A percentile compares a stretch with the other conserved stretches of the same genome.
phyloP scores from a whole-genome alignment of 1,140 invertebrate species.

The Thalassaphorura encarpata region DNA sequence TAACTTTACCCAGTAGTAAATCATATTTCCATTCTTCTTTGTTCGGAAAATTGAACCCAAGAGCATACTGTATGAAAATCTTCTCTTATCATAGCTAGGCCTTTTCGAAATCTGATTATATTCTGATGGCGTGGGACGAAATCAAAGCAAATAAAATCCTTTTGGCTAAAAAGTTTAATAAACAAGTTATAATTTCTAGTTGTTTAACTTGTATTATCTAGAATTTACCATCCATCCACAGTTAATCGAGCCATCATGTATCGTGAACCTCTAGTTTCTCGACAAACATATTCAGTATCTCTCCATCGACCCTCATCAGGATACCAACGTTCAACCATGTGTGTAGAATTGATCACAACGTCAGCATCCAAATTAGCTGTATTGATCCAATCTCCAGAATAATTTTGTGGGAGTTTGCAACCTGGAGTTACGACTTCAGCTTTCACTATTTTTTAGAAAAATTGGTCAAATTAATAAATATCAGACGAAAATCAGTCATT shows the following conservation, averaged over 20 bases:
- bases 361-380: constrained; percentile 93
- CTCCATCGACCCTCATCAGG: constrained; percentile 80
- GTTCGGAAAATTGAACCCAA: constrained; percentile 82
- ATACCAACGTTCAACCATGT: constrained; percentile 88
- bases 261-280: constrained; percentile 71
- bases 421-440: constrained; percentile 77
- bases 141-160: constrained; percentile 95
- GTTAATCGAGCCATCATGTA: constrained; percentile 92
- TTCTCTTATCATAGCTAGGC: constrained; percentile 77
- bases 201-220: not conserved
- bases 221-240: constrained; percentile 77
- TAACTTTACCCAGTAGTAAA: constrained; percentile 55
- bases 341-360: constrained; percentile 87
- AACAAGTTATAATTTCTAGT: not conserved
- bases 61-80: constrained; percentile 72
- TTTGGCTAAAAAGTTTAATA: constrained; percentile 62
- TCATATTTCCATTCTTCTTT: constrained; percentile 78
- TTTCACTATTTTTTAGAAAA: no score
- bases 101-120: constrained; percentile 83
- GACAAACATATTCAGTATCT: constrained; percentile 87
- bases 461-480: no score
- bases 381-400: constrained; percentile 90
- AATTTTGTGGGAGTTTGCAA: constrained; percentile 85
- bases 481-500: constrained; percentile 2
- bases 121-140: constrained; percentile 93